Conservation (phyloP, 1,140 invertebrate genomes). For the Trinorchestia longiramus region DNA sequence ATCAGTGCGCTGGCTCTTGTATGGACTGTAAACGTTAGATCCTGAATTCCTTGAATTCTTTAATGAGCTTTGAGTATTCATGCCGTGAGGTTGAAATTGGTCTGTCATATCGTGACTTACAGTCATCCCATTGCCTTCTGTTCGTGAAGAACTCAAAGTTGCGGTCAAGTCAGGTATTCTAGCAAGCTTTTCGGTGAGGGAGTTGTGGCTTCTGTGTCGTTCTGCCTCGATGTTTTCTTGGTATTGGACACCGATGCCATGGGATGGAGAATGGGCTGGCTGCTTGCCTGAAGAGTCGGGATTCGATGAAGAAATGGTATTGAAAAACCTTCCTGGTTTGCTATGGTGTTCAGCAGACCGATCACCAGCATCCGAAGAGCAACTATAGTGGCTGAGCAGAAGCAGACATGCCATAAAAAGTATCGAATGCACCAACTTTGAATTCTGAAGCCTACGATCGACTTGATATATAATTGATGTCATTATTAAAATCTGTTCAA, state of each 20-base stretch:
- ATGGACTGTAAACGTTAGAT: not conserved
- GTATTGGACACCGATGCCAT: constrained; percentile 22
- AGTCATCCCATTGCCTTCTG: not conserved
- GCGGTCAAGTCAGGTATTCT: not conserved
- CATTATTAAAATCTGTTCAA: not conserved
- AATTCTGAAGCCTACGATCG: not conserved
- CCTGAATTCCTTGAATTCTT: not conserved
- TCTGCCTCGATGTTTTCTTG: not conserved
- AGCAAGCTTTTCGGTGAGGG: not conserved
- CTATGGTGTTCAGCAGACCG: not conserved
- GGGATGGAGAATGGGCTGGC: not conserved
- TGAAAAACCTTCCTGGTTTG: constrained; percentile 31
- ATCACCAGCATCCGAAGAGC: not conserved
- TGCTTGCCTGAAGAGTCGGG: not conserved
- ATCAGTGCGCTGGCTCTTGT: not conserved
- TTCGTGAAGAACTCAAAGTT: not conserved
- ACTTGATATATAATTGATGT: not conserved
- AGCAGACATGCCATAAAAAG: not conserved
- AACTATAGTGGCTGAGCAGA: not conserved
- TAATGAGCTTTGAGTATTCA: not conserved
- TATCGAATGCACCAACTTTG: not conserved
- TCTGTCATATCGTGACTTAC: not conserved
- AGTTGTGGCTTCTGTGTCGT: not conserved
- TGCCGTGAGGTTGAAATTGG: not conserved
- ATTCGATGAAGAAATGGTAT: constrained; percentile 14